Conservation (phyloP, 2,888 invertebrate genomes). For the Minunthozetes semirufus region DNA sequence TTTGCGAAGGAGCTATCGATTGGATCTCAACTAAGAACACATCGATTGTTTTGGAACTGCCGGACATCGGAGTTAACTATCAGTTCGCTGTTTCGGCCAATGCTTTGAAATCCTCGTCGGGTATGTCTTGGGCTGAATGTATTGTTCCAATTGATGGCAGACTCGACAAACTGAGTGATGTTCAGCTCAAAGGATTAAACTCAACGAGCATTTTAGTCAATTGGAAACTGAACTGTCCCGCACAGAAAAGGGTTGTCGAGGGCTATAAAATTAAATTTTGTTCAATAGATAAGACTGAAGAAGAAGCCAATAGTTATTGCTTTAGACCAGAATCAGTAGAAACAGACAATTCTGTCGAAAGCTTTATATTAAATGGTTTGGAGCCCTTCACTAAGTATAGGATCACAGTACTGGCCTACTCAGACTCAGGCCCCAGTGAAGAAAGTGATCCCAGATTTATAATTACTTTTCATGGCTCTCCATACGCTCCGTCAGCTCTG, state of each 20-base stretch:
- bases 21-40: slow-evolving; percentile 31
- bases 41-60: slow-evolving; percentile 32
- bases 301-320: too few relatives aligned
- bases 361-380: slow-evolving; percentile 31
- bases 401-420: slow-evolving; percentile 36
- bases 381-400: slow-evolving; percentile 37
- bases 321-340: background rate
- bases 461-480: slow-evolving; percentile 30
- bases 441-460: slow-evolving; percentile 35
- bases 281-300: background rate
- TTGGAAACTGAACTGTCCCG: slow-evolving; percentile 40
- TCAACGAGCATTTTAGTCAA: slow-evolving; percentile 36
- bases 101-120: slow-evolving; percentile 32
- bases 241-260: slow-evolving; percentile 38
- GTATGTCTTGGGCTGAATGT: slow-evolving; percentile 40
- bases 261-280: slow-evolving; percentile 38
- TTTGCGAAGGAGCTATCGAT: slow-evolving; percentile 37
- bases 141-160: slow-evolving; percentile 39
- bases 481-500: slow-evolving; percentile 38
- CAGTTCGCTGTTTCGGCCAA: slow-evolving; percentile 39
- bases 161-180: slow-evolving; percentile 38
- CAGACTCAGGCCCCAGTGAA: slow-evolving; percentile 37
- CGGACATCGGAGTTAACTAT: slow-evolving; percentile 36
- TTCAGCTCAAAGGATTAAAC: slow-evolving; percentile 25
- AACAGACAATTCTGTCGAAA: slow-evolving; percentile 21